A percentile compares a stretch with the other conserved stretches of the same genome.
These are phyloP conservation scores for Bradypus variegatus DNA, from an alignment of 2,797 vertebrate species.

Conservation along the genomic window DNA sequence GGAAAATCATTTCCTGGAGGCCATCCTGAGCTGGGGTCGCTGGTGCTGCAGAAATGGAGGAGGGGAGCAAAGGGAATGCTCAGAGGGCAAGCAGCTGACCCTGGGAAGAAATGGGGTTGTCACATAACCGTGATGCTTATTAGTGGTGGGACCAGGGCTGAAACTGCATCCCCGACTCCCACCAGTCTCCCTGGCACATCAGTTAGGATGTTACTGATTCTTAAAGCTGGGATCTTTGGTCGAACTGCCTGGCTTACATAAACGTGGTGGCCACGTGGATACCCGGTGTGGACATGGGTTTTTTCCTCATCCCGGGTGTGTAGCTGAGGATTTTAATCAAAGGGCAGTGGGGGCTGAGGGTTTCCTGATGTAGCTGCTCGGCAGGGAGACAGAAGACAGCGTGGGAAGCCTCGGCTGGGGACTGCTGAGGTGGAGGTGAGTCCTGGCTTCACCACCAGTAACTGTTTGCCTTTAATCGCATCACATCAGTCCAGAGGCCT, in stretches of 20 bases:
- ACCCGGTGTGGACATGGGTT: neutral
- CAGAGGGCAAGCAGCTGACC: neutral
- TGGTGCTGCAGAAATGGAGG: neutral
- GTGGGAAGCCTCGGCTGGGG: neutral
- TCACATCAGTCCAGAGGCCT: neutral
- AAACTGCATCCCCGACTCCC: accelerated
- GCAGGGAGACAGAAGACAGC: neutral
- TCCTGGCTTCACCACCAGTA: neutral
- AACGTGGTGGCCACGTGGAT: neutral
- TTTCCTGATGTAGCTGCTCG: neutral
- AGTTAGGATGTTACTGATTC: neutral
- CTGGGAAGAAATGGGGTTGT: neutral
- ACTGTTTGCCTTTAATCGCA: neutral
- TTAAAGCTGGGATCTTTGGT: neutral
- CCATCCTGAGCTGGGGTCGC: neutral
- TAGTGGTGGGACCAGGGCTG: accelerated
- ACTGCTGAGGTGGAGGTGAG: accelerated
- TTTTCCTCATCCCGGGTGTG: neutral
- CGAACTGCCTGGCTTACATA: neutral
- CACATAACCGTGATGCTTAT: neutral
- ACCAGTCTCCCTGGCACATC: neutral
- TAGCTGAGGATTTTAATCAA: neutral
- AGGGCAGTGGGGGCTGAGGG: neutral
- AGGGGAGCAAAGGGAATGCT: neutral
- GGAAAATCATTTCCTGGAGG: neutral